Evolutionary conservation across 2,888 invertebrate species (phyloP), one percentile per base, ranked within the genome.

Genomic region (Torymus tubicola): DNA sequence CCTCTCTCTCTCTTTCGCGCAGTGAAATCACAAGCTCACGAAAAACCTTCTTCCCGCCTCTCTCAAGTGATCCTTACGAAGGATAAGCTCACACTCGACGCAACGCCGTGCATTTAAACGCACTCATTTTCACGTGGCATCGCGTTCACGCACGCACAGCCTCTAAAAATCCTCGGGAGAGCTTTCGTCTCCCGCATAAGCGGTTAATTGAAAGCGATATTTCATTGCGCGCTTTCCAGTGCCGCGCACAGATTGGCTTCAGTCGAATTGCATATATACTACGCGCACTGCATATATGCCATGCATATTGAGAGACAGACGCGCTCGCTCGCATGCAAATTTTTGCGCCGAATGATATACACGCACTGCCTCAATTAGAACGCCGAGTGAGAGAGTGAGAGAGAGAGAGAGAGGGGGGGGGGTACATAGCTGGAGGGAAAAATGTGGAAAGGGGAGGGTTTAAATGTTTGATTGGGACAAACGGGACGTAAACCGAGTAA

Each of bases 171-270:
- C 31, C 31, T 31, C 31, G 31, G 31, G 31, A 2, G 31, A 31
- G 31, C 31, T 31, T 31, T 31, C 31, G 31, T 31, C 31, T 31
- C n/a, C 31, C 31, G 31, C 31, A 31, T 31, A 31, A 31, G 31
- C 31, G 31, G 31, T 70, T 80, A 76, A 80, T 76, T 71, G 74
- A 80, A 80, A 75, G 61, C 75, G 67, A 80, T 71, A 71, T 80
- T 71, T 80, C 60, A 60, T 52, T 16, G 55, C 55, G 63, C 31
- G 31, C 31, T 31, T 8, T 3, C 31, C 5, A 31, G n/a, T n/a
- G n/a, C n/a, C n/a, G 31, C 31, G 24, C 24, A 8, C 16, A 57
- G 42, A 24, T 57, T 18, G 60, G 63, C 63, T 77, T 63, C 52
- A 60, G 68, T 77, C 63, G 68, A 76, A 80, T 64, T 31, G 16